Evolutionary conservation across 2,797 vertebrate species (phyloP), one percentile per base, ranked within the genome.

Genomic region (Mastacembelus armatus): DNA sequence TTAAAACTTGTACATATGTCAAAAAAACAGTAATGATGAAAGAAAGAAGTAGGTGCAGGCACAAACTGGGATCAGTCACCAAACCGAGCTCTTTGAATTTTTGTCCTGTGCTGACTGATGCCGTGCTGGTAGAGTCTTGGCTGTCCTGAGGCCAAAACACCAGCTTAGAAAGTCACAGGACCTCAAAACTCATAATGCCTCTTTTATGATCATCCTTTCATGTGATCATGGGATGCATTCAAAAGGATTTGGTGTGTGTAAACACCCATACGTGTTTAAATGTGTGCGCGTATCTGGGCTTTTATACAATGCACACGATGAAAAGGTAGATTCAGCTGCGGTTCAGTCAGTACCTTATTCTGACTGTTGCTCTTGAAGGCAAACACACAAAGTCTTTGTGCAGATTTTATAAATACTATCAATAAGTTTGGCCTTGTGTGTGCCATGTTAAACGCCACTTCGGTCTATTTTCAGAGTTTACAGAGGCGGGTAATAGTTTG

Each of bases 131-230:
- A 70, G 44, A 44, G 36, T 45, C 43, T 64, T 1, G 3, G 6
- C 33, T 68, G 66, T 77, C 86, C 77, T 16, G 35, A 16, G 77
- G 90, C 60, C 16, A 66, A 61, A 36, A 68, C 66, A 66, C 15
- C 80, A 57, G 79, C 77, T 77, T 54, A 56, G 66, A 65, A 45
- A 86, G 88, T 92, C 91, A 91, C 88, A 89, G 85, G 91, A 89
- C 80, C 27, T 76, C 74, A 77, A 67, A 70, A 77, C 68, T 68
- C 51, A 86, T 88, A 89, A 88, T 71, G 83, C 43, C 49, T 58
- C 82, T 76, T 87, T 91, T 81, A 88, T 88, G 55, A 75, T 44
- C 7, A 19, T 59, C 48, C 42, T n/a, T 66, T 78, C 89, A 89
- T 91, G 85, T 88, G 89, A 91, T 78, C 64, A 73, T 50, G 70